Conservation (phyloP, 2,113 vertebrate species). For the Oryzias melastigma region DNA sequence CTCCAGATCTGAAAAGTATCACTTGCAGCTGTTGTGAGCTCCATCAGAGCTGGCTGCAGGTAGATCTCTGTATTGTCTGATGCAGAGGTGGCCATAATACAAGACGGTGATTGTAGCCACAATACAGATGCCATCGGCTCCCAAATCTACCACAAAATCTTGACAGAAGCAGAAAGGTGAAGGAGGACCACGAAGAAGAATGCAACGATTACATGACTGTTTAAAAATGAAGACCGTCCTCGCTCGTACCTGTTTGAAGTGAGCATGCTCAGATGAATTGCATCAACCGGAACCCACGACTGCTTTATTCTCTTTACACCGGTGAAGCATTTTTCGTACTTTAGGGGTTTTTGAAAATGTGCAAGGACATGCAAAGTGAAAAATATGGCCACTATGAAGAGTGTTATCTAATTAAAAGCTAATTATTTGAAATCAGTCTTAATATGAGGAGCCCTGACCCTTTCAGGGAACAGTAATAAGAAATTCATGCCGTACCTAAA, state of each 20-base stretch:
- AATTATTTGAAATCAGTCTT: slow-evolving; percentile 44
- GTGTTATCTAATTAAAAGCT: slow-evolving; percentile 23
- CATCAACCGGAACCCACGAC: not conserved
- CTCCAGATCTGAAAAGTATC: slow-evolving; percentile 58
- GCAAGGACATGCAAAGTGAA: slow-evolving; percentile 52
- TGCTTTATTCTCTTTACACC: not conserved
- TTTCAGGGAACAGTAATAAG: slow-evolving; percentile 36
- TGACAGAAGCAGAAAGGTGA: slow-evolving; percentile 42
- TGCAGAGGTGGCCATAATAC: slow-evolving; percentile 63
- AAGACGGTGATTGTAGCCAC: slow-evolving; percentile 76
- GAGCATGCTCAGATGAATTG: slow-evolving; percentile 8
- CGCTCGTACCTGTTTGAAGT: slow-evolving; percentile 6
- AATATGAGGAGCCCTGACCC: slow-evolving; percentile 23
- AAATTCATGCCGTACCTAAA: slow-evolving; percentile 4
- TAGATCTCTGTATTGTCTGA: slow-evolving; percentile 71
- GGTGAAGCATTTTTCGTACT: slow-evolving; percentile 5
- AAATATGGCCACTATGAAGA: slow-evolving; percentile 12
- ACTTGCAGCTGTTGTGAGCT: slow-evolving; percentile 69
- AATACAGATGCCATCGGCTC: slow-evolving; percentile 75
- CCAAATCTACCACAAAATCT: slow-evolving; percentile 63
- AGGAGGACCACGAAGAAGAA: slow-evolving; percentile 38
- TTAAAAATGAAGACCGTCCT: slow-evolving; percentile 4
- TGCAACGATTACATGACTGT: slow-evolving; percentile 35
- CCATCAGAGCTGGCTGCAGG: slow-evolving; percentile 61
- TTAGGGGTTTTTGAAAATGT: slow-evolving; percentile 5